These are phyloP conservation scores for Nycticryphes semicollaris DNA, from an alignment of 2,113 vertebrate species.

Conservation along the genomic window DNA sequence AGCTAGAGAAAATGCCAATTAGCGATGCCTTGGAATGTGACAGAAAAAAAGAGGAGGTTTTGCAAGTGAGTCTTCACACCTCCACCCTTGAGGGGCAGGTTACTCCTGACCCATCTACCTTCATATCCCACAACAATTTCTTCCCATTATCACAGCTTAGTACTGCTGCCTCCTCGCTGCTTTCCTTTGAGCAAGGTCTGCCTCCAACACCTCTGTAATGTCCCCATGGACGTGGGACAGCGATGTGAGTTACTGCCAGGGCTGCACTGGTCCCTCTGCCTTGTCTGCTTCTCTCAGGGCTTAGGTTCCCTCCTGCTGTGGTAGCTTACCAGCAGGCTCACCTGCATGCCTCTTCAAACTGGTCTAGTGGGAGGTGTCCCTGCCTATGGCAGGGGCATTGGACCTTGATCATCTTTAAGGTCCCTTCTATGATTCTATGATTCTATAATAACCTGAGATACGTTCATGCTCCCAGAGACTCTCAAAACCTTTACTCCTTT, in stretches of 20 bases:
- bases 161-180: not conserved
- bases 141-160: not conserved
- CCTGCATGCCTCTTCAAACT: fast-evolving
- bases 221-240: not conserved
- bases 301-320: fast-evolving
- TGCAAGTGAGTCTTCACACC: not conserved
- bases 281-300: not conserved
- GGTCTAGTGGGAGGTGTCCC: too few species aligned
- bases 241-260: fast-evolving
- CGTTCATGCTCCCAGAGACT: not conserved
- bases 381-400: too few species aligned
- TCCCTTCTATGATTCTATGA: too few species aligned
- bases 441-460: not conserved
- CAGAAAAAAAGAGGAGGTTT: not conserved
- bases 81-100: too few species aligned
- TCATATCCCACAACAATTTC: not conserved
- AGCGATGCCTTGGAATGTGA: fast-evolving
- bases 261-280: fast-evolving
- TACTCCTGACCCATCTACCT: not conserved
- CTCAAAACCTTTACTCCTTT: not conserved
- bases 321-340: fast-evolving
- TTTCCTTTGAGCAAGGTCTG: not conserved
- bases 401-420: too few species aligned
- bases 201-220: not conserved
- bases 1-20: not conserved